phyloP scores from a whole-genome alignment of 2,797 vertebrate genomes.

The Telmatherina bonti region DNA sequence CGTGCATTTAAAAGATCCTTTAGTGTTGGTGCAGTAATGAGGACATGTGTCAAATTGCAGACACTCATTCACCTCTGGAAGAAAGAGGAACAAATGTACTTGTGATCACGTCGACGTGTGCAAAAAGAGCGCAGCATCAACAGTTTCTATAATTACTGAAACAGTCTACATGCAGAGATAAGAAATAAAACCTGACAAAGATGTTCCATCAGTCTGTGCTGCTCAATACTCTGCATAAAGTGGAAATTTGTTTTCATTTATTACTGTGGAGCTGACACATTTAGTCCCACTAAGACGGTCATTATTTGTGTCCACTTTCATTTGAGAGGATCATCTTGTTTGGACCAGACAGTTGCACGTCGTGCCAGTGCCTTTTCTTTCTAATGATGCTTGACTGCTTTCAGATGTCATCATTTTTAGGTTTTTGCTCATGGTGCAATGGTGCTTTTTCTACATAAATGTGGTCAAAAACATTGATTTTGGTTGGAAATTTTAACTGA shows the following conservation, averaged over 20 bases:
- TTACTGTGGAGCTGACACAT: constrained; percentile 7
- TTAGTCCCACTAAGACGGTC: neutral
- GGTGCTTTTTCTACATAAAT: neutral
- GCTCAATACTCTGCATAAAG: neutral
- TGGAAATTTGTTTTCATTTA: neutral
- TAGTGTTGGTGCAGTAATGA: constrained; percentile 93
- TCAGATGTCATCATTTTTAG: neutral
- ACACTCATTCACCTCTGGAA: constrained; percentile 95
- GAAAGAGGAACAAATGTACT: constrained; percentile 9
- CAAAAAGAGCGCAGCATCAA: neutral
- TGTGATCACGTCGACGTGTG: neutral
- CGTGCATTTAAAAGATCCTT: constrained; percentile 95
- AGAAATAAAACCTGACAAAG: neutral
- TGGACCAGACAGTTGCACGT: neutral
- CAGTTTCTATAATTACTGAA: neutral
- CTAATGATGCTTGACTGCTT: neutral
- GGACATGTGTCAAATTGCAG: constrained; percentile 93
- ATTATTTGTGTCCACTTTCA: constrained; percentile 1
- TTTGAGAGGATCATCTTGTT: neutral
- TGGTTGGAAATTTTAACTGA: no score
- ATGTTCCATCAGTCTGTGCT: neutral
- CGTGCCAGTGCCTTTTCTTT: neutral
- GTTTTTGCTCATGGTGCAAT: neutral
- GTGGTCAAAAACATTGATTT: neutral
- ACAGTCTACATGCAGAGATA: neutral